Evolutionary conservation across 2,113 vertebrate genomes (phyloP).

Genomic region (Malurus alboscapulatus): DNA sequence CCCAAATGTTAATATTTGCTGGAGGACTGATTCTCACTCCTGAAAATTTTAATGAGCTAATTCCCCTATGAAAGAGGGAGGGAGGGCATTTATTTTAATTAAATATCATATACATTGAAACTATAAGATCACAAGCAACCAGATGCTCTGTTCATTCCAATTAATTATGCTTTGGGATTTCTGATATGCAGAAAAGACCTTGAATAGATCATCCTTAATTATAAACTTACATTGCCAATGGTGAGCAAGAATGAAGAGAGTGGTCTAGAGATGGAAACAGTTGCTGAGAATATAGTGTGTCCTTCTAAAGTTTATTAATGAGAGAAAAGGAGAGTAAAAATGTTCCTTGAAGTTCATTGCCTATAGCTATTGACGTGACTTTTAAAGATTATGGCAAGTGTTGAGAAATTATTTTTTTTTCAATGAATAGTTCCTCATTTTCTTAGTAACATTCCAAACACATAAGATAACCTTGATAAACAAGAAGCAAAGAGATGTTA

Average conservation of each 20-base stretch:
- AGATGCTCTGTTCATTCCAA: constrained; percentile 38
- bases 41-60: constrained; percentile 16
- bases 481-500: not conserved
- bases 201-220: constrained; percentile 26
- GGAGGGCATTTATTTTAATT: constrained; percentile 14
- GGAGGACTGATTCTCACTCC: constrained; percentile 9
- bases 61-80: not conserved
- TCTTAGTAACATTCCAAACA: not conserved
- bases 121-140: constrained; percentile 13
- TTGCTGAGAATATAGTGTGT: not conserved
- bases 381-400: not conserved
- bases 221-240: not conserved
- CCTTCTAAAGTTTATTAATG: not conserved
- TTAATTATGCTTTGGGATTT: constrained; percentile 44
- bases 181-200: constrained; percentile 25
- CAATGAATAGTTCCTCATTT: not conserved
- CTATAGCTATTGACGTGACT: not conserved
- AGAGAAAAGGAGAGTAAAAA: not conserved
- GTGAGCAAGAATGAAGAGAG: not conserved
- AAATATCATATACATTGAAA: not conserved
- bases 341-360: not conserved
- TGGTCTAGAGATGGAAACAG: not conserved
- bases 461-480: not conserved
- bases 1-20: constrained; percentile 47
- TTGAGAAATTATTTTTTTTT: not conserved